phyloP scores from a whole-genome alignment of 2,888 invertebrate genomes.

The Notodonta dromedarius region DNA sequence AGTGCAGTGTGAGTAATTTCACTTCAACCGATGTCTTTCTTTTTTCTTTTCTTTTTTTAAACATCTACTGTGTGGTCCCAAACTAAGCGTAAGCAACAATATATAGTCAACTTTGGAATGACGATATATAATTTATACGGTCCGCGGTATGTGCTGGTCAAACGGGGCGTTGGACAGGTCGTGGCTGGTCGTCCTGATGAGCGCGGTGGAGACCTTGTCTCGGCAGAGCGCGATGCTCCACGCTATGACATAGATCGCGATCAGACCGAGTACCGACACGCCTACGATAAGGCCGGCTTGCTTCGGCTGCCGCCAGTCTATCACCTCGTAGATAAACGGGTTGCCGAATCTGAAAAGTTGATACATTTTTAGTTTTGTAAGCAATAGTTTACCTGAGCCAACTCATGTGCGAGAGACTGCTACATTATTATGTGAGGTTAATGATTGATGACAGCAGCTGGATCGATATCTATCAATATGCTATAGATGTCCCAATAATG shows the following conservation, averaged over 20 bases:
- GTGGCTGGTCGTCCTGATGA: constrained; percentile 60
- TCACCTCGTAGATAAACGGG: constrained; percentile 88
- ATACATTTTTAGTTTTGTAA: not conserved
- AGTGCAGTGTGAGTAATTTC: too few relatives aligned
- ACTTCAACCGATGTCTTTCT: too few relatives aligned
- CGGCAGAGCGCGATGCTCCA: constrained; percentile 59
- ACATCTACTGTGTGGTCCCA: too few relatives aligned
- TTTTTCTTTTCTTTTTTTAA: too few relatives aligned
- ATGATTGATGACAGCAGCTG: too few relatives aligned
- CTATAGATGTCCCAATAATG: too few relatives aligned
- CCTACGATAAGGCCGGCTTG: constrained; percentile 78
- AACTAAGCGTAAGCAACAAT: too few relatives aligned
- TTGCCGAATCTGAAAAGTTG: constrained; percentile 78
- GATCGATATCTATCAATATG: too few relatives aligned
- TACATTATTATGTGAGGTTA: too few relatives aligned
- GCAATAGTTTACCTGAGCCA: too few relatives aligned
- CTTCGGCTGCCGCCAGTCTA: constrained; percentile 90
- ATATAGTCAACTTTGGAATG: too few relatives aligned
- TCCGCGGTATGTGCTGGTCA: constrained; percentile 41
- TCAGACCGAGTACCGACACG: constrained; percentile 50
- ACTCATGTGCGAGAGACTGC: too few relatives aligned
- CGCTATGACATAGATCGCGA: constrained; percentile 55
- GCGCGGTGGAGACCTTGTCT: constrained; percentile 52
- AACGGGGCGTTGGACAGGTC: constrained; percentile 56
- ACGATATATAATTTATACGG: constrained; percentile 25